Percentiles rank a stretch among this genome's conserved stretches.
Conservation (phyloP, 2,113 vertebrate genomes). For the Brienomyrus longianalis region DNA sequence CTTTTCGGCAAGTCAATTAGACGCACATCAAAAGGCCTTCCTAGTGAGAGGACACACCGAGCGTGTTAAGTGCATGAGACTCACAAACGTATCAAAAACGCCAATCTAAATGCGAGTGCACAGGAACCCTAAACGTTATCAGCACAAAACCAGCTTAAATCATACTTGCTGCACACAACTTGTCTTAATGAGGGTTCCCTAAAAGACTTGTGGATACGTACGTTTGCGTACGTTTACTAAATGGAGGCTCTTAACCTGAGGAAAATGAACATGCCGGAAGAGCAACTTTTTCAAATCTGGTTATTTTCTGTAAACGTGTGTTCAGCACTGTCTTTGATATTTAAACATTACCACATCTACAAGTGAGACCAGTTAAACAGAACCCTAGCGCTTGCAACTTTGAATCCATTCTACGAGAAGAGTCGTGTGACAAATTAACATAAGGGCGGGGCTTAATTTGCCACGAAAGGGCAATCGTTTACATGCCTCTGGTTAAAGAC, state of each 20-base stretch:
- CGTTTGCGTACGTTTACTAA: not conserved
- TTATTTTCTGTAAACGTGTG: not conserved
- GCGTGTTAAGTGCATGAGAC: not conserved
- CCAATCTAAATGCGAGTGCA: not conserved
- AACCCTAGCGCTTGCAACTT: not conserved
- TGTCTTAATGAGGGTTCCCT: not conserved
- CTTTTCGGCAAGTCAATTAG: slow-evolving; percentile 25
- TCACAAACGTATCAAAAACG: not conserved
- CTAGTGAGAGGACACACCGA: not conserved
- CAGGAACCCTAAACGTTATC: not conserved
- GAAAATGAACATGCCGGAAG: not conserved
- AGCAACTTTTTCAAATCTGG: not conserved
- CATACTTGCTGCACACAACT: not conserved
- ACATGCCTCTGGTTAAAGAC: slow-evolving; percentile 3
- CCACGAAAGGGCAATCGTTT: not conserved
- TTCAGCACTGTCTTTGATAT: not conserved
- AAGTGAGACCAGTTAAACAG: not conserved
- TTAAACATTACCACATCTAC: not conserved
- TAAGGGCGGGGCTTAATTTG: not conserved
- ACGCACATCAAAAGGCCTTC: slow-evolving; percentile 8
- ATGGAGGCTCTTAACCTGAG: not conserved
- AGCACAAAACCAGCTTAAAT: not conserved
- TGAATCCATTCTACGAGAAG: not conserved
- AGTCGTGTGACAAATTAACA: not conserved
- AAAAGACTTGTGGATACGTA: not conserved